Percentiles rank a stretch among this genome's conserved stretches.
Evolutionary conservation across 2,113 vertebrate species (phyloP).

Genomic region (Smithornis capensis): DNA sequence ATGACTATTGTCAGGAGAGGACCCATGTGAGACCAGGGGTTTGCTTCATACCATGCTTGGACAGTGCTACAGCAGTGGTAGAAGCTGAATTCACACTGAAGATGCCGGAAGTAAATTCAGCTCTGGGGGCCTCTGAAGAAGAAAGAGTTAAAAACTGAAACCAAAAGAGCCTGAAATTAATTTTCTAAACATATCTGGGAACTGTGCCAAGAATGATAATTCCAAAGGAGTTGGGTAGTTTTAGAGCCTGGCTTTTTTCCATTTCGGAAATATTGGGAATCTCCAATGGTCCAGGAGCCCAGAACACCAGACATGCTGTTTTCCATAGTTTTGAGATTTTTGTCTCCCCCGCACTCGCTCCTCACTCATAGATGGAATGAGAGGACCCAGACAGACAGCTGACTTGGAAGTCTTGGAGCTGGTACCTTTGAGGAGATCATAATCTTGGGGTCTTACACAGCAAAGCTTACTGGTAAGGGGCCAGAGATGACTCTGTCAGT

Average conservation of each 20-base stretch:
- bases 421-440: not conserved
- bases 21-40: not conserved
- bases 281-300: not conserved
- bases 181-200: constrained; percentile 36
- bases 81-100: not conserved
- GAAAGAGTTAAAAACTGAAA: not conserved
- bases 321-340: not conserved
- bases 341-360: not conserved
- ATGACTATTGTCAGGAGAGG: not conserved
- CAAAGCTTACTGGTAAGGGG: not conserved
- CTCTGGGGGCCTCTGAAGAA: constrained; percentile 3
- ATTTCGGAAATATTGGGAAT: not conserved
- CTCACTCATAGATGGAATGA: not conserved
- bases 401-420: not conserved
- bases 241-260: not conserved
- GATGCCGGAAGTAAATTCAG: not conserved
- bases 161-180: constrained; percentile 55
- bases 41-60: not conserved
- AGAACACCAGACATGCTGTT: accelerated
- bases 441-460: not conserved
- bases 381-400: not conserved
- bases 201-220: not conserved
- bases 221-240: not conserved
- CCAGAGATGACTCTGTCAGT: not conserved
- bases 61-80: accelerated